Evolutionary conservation across 1,140 invertebrate genomes (phyloP).

Genomic region (Rhynchophorus ferrugineus): DNA sequence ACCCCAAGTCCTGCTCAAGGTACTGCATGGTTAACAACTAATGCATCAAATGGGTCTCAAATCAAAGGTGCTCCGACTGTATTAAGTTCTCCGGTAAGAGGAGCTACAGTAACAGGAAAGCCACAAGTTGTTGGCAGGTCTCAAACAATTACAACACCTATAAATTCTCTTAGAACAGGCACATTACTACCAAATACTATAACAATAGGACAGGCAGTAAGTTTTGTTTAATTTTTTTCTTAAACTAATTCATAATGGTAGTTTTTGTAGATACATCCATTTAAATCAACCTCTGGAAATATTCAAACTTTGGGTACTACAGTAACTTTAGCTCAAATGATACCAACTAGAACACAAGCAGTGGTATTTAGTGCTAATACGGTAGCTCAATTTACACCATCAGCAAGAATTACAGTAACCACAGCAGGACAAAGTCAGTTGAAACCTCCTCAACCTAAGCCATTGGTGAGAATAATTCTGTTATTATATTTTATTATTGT

Average conservation of each 20-base stretch:
- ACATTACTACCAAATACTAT: constrained; percentile 38
- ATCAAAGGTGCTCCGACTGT: constrained; percentile 36
- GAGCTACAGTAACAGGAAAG: constrained; percentile 34
- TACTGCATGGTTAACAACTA: constrained; percentile 36
- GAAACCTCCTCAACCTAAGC: constrained; percentile 24
- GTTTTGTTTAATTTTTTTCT: constrained; percentile 6
- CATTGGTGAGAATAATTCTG: constrained; percentile 25
- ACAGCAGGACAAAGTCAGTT: constrained; percentile 29
- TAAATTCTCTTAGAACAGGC: constrained; percentile 29
- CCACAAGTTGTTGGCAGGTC: constrained; percentile 31
- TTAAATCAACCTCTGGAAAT: constrained; percentile 29
- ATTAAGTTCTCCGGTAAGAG: constrained; percentile 34
- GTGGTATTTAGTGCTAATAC: constrained; percentile 37
- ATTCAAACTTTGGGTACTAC: constrained; percentile 35
- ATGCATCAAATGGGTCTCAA: constrained; percentile 35
- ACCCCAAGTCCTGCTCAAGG: constrained; percentile 38
- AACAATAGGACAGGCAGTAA: constrained; percentile 31
- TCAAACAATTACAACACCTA: constrained; percentile 26
- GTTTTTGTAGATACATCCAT: constrained; percentile 34
- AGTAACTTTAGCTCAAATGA: constrained; percentile 36
- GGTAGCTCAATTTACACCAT: constrained; percentile 32
- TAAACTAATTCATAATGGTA: not conserved
- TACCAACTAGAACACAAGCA: constrained; percentile 36
- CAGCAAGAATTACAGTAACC: constrained; percentile 33
- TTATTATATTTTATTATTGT: constrained; percentile 1